These are phyloP conservation scores for Leucoma salicis DNA, from an alignment of 2,888 invertebrate species.

Conservation along the genomic window DNA sequence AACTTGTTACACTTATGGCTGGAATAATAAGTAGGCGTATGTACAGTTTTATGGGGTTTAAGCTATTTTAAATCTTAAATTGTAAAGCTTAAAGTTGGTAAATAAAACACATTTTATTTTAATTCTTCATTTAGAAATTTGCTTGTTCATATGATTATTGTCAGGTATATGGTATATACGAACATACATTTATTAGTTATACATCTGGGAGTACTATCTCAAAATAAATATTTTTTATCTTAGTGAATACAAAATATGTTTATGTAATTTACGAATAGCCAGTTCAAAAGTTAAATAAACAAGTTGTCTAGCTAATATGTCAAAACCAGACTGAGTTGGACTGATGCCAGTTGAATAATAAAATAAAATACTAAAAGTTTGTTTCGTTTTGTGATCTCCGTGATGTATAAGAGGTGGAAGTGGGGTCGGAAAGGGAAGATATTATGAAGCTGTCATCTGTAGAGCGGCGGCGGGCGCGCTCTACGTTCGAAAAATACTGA, in stretches of 20 bases:
- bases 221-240: no score
- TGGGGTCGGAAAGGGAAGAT: conserved; percentile 52
- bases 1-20: conserved; percentile 46
- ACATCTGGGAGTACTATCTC: not conserved
- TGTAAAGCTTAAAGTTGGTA: conserved; percentile 9
- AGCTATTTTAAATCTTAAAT: conserved; percentile 19
- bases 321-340: no score
- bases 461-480: conserved; percentile 39
- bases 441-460: conserved; percentile 70
- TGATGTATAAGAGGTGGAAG: conserved; percentile 36
- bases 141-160: not conserved
- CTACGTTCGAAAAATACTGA: no score
- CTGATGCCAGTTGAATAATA: conserved; percentile 40
- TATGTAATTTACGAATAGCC: no score
- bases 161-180: no score
- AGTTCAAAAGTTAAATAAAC: no score
- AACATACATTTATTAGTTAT: not conserved
- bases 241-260: no score
- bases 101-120: not conserved
- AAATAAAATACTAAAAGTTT: conserved; percentile 69
- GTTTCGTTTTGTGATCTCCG: conserved; percentile 49
- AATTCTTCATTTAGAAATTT: not conserved
- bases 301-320: no score
- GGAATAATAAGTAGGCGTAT: conserved; percentile 20
- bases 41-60: conserved; percentile 7